Percentiles rank a stretch among this genome's conserved stretches.
phyloP scores from a whole-genome alignment of 2,113 vertebrate species.

The Donacobius atricapilla region DNA sequence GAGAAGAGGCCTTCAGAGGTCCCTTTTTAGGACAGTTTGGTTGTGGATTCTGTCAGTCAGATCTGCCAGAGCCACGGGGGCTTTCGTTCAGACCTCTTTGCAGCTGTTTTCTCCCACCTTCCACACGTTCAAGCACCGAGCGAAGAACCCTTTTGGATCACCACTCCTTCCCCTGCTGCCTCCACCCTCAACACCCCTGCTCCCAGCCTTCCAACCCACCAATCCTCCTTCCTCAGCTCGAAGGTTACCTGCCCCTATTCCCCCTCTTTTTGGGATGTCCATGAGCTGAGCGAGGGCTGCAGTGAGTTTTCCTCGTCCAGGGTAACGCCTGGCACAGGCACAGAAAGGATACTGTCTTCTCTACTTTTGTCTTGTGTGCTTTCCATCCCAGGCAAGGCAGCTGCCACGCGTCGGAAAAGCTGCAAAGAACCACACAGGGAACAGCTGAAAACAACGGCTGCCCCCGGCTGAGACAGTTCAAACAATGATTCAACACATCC shows the following conservation, averaged over 20 bases:
- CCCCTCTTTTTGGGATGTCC: not conserved
- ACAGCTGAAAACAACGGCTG: not conserved
- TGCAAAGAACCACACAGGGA: constrained; percentile 55
- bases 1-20: not conserved
- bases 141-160: not conserved
- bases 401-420: constrained; percentile 98
- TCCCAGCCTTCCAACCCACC: not conserved
- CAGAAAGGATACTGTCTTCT: constrained; percentile 98
- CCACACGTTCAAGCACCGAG: not conserved
- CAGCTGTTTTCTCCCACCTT: not conserved
- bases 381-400: constrained; percentile 97
- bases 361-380: constrained; percentile 96
- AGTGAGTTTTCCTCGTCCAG: not conserved
- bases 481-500: not conserved
- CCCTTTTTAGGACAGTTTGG: not conserved
- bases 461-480: not conserved
- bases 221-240: not conserved
- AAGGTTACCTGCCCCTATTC: not conserved
- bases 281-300: not conserved
- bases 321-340: not conserved
- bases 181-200: not conserved
- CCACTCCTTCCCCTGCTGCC: too few relatives aligned
- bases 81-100: not conserved
- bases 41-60: not conserved
- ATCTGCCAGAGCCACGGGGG: not conserved